Conservation (phyloP, 2,113 vertebrate genomes). For the Falco punctatus region DNA sequence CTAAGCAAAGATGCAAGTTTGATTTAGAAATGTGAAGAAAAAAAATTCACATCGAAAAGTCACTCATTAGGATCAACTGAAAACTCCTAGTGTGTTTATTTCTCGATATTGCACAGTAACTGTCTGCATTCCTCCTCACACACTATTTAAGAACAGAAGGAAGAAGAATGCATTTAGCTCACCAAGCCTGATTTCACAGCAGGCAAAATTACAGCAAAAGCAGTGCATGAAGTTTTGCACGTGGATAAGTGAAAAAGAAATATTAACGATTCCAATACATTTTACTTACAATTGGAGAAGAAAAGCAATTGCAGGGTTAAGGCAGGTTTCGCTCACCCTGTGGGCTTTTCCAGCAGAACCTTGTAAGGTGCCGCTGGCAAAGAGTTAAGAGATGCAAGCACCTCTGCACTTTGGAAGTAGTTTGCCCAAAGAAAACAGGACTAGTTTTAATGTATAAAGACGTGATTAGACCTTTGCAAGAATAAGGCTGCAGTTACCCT, state of each 20-base stretch:
- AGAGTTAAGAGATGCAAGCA: neutral
- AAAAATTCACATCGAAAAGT: neutral
- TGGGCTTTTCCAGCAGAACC: neutral
- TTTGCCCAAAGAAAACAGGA: neutral
- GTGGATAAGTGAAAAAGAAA: neutral
- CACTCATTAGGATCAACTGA: neutral
- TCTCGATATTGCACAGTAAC: neutral
- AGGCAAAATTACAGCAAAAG: neutral
- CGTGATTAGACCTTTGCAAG: neutral
- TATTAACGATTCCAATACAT: neutral
- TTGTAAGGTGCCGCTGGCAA: neutral
- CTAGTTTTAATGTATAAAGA: neutral
- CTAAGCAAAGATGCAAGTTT: neutral
- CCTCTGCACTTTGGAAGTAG: neutral
- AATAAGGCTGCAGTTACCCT: neutral
- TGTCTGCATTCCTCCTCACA: neutral
- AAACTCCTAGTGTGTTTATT: neutral
- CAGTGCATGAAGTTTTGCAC: neutral
- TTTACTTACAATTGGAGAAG: neutral
- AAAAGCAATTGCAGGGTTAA: neutral
- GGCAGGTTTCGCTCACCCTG: neutral
- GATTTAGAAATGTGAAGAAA: neutral
- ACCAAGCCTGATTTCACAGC: neutral
- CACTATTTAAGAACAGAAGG: neutral
- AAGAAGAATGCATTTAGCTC: neutral